Percentiles rank a stretch among this genome's conserved stretches.
phyloP scores from a whole-genome alignment of 1,140 invertebrate genomes.

The Pinna nobilis region DNA sequence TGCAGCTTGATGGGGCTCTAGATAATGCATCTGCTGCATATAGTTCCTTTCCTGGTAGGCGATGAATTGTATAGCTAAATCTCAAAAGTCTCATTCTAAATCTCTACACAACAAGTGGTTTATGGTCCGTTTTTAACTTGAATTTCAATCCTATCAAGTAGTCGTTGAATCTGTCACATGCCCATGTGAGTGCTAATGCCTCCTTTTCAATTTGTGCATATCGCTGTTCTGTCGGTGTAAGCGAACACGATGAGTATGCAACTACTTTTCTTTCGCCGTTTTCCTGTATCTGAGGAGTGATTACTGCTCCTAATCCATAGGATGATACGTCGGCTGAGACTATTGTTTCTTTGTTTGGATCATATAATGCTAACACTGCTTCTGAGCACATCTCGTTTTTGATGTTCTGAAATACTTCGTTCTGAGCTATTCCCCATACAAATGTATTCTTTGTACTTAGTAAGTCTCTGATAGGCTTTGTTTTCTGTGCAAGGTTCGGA shows the following conservation, averaged over 20 bases:
- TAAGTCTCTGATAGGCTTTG: constrained; percentile 29
- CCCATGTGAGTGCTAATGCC: constrained; percentile 75
- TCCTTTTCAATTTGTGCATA: constrained; percentile 78
- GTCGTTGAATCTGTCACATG: constrained; percentile 76
- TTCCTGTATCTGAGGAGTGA: constrained; percentile 40
- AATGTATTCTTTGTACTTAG: constrained; percentile 19
- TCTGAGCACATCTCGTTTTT: constrained; percentile 18
- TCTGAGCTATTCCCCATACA: constrained; percentile 27
- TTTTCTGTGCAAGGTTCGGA: constrained; percentile 22
- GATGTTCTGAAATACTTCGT: constrained; percentile 12
- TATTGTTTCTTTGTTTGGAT: constrained; percentile 3
- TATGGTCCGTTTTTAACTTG: constrained; percentile 44
- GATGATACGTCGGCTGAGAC: constrained; percentile 35
- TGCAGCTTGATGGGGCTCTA: no score
- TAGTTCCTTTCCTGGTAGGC: not conserved
- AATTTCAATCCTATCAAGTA: constrained; percentile 73
- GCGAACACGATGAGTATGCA: constrained; percentile 71
- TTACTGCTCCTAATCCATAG: constrained; percentile 37
- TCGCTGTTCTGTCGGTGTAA: constrained; percentile 73
- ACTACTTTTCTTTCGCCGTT: constrained; percentile 55
- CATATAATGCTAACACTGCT: constrained; percentile 4
- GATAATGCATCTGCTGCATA: no score
- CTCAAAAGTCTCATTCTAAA: constrained; percentile 30
- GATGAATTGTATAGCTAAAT: constrained; percentile 24
- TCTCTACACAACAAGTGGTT: constrained; percentile 32